A percentile compares a stretch with the other conserved stretches of the same genome.
phyloP scores from a whole-genome alignment of 1,140 invertebrate genomes.

The Aphaenogaster floridana region DNA sequence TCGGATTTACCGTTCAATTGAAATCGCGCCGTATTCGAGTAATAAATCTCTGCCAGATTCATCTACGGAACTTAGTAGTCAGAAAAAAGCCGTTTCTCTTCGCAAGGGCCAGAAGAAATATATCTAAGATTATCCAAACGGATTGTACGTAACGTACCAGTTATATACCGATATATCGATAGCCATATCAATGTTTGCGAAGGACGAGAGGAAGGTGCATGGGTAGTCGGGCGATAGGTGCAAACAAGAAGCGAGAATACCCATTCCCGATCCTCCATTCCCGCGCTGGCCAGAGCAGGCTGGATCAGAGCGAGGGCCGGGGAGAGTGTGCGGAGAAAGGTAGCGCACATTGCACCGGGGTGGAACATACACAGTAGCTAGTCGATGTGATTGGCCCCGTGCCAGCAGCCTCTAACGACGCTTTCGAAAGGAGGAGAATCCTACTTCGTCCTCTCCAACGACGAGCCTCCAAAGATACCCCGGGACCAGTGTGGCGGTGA shows the following conservation, averaged over 20 bases:
- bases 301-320: slow-evolving; percentile 67
- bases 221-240: slow-evolving; percentile 75
- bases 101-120: slow-evolving; percentile 1
- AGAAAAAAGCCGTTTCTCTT: slow-evolving; percentile 14
- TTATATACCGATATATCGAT: slow-evolving; percentile 83
- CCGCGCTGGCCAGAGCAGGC: slow-evolving; percentile 68
- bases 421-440: slow-evolving; percentile 85
- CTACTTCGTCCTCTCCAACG: slow-evolving; percentile 81
- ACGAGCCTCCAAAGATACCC: slow-evolving; percentile 82
- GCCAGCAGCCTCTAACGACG: slow-evolving; percentile 85
- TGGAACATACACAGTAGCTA: slow-evolving; percentile 83
- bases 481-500: slow-evolving; percentile 81
- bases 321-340: slow-evolving; percentile 63
- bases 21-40: not conserved
- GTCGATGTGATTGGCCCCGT: slow-evolving; percentile 85
- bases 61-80: not conserved
- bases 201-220: slow-evolving; percentile 55
- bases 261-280: slow-evolving; percentile 43
- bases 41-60: not conserved
- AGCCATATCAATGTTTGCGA: slow-evolving; percentile 80
- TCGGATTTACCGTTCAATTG: not conserved
- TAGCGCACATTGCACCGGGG: slow-evolving; percentile 71
- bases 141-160: slow-evolving; percentile 74
- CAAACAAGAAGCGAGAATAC: slow-evolving; percentile 85
- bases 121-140: slow-evolving; percentile 49